Conservation (phyloP, 2,113 vertebrate species). For the Peromyscus californicus region DNA sequence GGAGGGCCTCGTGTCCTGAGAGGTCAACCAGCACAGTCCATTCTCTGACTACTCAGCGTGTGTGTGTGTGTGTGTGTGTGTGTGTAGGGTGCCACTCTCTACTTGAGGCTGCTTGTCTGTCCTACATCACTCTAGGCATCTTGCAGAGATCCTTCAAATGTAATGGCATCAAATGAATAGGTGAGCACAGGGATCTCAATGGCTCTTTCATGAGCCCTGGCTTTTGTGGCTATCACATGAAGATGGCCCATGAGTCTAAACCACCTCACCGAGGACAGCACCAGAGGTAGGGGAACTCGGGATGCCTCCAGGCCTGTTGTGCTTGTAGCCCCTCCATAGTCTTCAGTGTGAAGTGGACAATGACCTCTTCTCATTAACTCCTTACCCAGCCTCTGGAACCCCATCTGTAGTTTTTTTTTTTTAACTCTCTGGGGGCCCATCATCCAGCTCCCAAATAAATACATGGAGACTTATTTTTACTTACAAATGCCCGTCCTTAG, state of each 20-base stretch:
- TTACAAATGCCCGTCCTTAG: too few relatives aligned
- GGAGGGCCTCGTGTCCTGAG: background rate
- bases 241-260: background rate
- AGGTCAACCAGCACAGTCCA: background rate
- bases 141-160: too few relatives aligned
- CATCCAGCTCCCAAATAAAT: too few relatives aligned
- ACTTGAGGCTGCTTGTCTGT: background rate
- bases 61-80: background rate
- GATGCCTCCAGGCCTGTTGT: background rate
- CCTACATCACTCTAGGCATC: background rate
- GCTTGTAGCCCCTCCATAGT: background rate
- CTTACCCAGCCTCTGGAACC: background rate
- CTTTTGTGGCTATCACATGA: too few relatives aligned
- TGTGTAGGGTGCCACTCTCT: background rate
- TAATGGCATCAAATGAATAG: background rate
- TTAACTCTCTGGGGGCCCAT: too few relatives aligned
- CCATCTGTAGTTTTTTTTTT: too few relatives aligned
- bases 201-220: too few relatives aligned
- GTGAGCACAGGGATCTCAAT: background rate
- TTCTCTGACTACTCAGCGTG: background rate
- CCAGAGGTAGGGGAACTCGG: background rate
- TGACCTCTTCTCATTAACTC: accelerated
- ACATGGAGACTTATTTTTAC: too few relatives aligned
- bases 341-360: background rate
- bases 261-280: background rate